phyloP scores from a whole-genome alignment of 2,113 vertebrate genomes.

The Antechinus stuartii region DNA sequence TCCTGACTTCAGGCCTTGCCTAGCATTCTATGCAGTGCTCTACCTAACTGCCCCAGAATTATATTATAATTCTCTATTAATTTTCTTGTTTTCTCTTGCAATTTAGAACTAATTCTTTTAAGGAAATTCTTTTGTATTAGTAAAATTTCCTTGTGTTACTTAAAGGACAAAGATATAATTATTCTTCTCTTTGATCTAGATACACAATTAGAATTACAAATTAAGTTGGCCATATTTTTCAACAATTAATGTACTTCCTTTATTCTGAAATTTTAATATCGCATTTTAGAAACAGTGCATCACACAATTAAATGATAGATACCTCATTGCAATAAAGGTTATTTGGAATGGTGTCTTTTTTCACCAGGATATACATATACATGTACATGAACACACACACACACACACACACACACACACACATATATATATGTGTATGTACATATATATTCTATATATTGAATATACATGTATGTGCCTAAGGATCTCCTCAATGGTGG shows the following conservation, averaged over 20 bases:
- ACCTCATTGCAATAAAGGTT: slow-evolving; percentile 37
- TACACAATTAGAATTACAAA: slow-evolving; percentile 35
- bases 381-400: no score
- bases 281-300: slow-evolving; percentile 42
- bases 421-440: not conserved
- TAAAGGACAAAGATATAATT: not conserved
- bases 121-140: not conserved
- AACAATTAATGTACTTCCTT: slow-evolving; percentile 12
- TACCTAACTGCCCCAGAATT: not conserved
- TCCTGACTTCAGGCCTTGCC: no score
- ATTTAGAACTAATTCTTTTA: slow-evolving; percentile 28
- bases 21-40: no score
- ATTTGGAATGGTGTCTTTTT: slow-evolving; percentile 7
- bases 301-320: slow-evolving; percentile 58
- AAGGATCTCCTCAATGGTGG: not conserved
- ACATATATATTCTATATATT: not conserved
- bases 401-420: no score
- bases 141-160: slow-evolving; percentile 38
- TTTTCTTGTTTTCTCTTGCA: slow-evolving; percentile 39
- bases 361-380: not conserved
- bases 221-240: slow-evolving; percentile 38
- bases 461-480: not conserved
- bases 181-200: slow-evolving; percentile 31
- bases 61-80: not conserved
- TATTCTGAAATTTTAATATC: not conserved